phyloP scores from a whole-genome alignment of 2,113 vertebrate species.

The Salvelinus fontinalis region DNA sequence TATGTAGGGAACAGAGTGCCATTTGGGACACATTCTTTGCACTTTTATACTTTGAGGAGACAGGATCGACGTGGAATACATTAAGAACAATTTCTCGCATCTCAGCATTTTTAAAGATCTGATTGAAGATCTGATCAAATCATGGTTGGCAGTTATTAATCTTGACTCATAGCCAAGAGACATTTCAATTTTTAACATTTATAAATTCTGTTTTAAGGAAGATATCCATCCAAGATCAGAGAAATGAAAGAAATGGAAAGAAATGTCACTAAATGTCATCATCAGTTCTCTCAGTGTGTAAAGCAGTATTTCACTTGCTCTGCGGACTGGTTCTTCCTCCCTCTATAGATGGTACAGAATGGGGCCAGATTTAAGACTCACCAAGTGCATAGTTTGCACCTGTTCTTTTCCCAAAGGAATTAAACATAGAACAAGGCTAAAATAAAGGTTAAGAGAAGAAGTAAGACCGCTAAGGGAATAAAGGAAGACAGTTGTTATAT shows the following conservation, averaged over 20 bases:
- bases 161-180: not conserved
- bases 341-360: constrained; percentile 42
- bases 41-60: constrained; percentile 5
- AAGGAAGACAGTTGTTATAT: too few relatives aligned
- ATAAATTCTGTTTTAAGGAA: constrained; percentile 13
- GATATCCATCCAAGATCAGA: constrained; percentile 39
- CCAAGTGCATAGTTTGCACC: constrained; percentile 7
- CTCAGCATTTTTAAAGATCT: constrained; percentile 18
- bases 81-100: constrained; percentile 15
- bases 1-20: too few relatives aligned
- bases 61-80: constrained; percentile 12
- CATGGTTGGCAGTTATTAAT: constrained; percentile 38
- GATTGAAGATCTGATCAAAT: constrained; percentile 34
- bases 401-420: not conserved
- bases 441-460: not conserved
- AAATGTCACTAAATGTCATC: constrained; percentile 28
- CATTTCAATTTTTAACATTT: constrained; percentile 3
- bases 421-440: constrained; percentile 1
- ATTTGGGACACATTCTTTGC: not conserved
- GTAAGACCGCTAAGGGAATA: not conserved
- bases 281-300: constrained; percentile 2
- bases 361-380: constrained; percentile 19
- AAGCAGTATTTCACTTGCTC: not conserved
- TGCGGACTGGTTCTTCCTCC: constrained; percentile 9
- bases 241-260: constrained; percentile 14